phyloP scores from a whole-genome alignment of 2,113 vertebrate species.

The Mirza zaza region DNA sequence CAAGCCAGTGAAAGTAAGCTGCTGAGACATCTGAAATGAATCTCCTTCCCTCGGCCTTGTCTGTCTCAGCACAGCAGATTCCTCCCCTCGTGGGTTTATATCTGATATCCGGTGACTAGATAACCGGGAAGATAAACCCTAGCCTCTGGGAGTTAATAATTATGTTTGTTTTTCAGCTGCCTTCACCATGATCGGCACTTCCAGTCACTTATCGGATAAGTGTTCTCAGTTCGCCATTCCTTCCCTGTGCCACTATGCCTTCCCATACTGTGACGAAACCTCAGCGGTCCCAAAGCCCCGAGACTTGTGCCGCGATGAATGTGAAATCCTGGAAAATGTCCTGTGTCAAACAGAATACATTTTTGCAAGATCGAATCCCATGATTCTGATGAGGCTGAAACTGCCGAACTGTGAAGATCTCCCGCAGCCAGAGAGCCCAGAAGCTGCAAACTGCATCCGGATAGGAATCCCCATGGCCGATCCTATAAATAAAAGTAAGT shows the following conservation, averaged over 20 bases:
- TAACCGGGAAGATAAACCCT: constrained; percentile 37
- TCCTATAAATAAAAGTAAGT: constrained; percentile 96
- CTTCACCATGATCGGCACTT: constrained; percentile 99
- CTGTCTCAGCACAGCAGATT: not conserved
- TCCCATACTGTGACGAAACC: constrained; percentile 95
- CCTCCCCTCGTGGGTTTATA: not conserved
- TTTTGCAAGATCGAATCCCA: constrained; percentile 96
- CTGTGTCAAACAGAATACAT: constrained; percentile 98
- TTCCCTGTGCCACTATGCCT: constrained; percentile 97
- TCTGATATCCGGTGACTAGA: constrained; percentile 28
- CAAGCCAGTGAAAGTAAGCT: constrained; percentile 59
- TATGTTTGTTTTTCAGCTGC: constrained; percentile 88
- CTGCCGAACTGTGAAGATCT: constrained; percentile 98
- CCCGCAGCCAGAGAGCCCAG: constrained; percentile 91
- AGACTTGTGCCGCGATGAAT: constrained; percentile 97
- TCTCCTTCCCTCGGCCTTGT: not conserved
- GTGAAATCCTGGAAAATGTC: constrained; percentile 98
- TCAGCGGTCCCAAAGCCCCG: constrained; percentile 91
- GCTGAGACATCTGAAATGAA: constrained; percentile 63
- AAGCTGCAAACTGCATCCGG: constrained; percentile 94
- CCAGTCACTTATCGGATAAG: constrained; percentile 97
- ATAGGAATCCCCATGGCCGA: constrained; percentile 98
- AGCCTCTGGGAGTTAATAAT: constrained; percentile 32
- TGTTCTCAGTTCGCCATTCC: constrained; percentile 99
- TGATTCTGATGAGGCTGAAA: constrained; percentile 97